These are phyloP conservation scores for Sepiola atlantica DNA, from an alignment of 2,888 invertebrate species.

Conservation along the genomic window DNA sequence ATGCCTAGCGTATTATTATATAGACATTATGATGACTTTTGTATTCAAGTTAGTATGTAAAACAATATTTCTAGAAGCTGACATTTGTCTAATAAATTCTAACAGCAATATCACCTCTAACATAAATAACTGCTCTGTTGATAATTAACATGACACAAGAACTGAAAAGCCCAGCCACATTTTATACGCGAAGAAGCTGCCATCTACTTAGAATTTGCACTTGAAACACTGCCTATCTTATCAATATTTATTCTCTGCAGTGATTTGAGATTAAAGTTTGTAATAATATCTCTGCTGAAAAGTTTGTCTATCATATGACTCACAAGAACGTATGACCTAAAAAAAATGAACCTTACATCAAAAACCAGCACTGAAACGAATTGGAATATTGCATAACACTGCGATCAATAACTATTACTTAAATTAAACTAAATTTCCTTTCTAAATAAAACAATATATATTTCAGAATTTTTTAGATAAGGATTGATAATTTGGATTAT, in stretches of 20 bases:
- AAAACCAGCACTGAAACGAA: neutral
- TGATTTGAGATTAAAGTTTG: neutral
- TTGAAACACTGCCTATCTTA: neutral
- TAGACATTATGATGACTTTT: too few species aligned
- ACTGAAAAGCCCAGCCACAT: neutral
- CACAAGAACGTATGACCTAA: neutral
- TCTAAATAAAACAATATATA: too few species aligned
- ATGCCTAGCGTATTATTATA: too few species aligned
- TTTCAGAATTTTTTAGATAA: too few species aligned
- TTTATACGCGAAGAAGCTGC: neutral
- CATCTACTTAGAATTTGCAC: neutral
- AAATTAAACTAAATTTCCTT: too few species aligned
- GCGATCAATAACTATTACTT: too few species aligned
- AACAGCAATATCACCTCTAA: neutral
- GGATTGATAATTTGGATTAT: too few species aligned
- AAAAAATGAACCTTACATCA: neutral
- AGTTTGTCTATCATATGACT: neutral
- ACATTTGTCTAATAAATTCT: too few species aligned
- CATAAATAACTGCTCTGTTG: neutral
- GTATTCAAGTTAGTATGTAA: too few species aligned
- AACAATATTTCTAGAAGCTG: too few species aligned
- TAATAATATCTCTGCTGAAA: neutral
- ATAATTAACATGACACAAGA: neutral
- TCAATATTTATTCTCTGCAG: neutral
- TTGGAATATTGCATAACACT: too few species aligned